Evolutionary conservation across 1,140 invertebrate species (phyloP).

Genomic region (Ganaspis sp.): DNA sequence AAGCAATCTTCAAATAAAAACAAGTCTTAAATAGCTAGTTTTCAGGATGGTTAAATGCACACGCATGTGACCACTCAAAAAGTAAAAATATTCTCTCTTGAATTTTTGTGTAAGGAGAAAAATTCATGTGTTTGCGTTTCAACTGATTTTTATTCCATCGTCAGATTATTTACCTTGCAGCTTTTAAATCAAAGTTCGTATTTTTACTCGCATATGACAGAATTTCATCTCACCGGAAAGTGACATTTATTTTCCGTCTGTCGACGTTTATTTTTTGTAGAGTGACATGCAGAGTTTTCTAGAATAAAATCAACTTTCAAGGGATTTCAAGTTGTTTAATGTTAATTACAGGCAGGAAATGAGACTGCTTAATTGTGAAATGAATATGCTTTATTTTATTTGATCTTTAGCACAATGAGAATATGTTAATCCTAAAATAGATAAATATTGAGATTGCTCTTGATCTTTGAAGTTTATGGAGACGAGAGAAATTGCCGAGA

Average conservation of each 20-base stretch:
- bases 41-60: no score
- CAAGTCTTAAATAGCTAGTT: no score
- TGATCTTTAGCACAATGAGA: constrained; percentile 32
- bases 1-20: no score
- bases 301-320: background rate
- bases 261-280: background rate
- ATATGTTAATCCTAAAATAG: constrained; percentile 36
- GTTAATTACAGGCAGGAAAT: background rate
- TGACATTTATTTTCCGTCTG: background rate
- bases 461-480: background rate
- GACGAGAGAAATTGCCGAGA: background rate
- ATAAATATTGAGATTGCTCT: background rate
- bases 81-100: background rate
- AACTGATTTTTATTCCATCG: constrained; percentile 13
- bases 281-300: background rate
- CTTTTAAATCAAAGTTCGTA: constrained; percentile 1
- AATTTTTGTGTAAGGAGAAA: background rate
- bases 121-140: background rate
- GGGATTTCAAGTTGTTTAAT: background rate
- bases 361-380: background rate
- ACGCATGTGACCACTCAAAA: background rate
- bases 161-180: background rate
- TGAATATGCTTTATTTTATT: background rate
- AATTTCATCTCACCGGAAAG: background rate
- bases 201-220: constrained; percentile 9